Conservation (phyloP, 2,113 vertebrate species). For the Aspidoscelis tigris region DNA sequence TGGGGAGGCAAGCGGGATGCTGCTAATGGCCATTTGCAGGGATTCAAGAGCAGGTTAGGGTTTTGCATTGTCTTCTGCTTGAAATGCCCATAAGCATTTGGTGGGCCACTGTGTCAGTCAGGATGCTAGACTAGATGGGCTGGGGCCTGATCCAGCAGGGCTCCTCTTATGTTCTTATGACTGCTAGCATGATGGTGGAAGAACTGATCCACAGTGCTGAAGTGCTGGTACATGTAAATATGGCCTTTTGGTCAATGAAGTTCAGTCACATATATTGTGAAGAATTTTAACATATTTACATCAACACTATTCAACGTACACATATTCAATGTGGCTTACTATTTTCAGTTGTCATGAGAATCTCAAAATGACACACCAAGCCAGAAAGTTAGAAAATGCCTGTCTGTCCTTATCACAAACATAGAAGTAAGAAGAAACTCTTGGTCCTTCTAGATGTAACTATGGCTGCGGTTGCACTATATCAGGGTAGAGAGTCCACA, state of each 20-base stretch:
- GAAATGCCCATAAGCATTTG: too few species aligned
- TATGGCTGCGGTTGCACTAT: neutral
- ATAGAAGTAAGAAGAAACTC: neutral
- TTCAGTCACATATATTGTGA: neutral
- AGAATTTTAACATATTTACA: neutral
- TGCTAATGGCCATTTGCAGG: too few species aligned
- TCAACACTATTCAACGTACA: neutral
- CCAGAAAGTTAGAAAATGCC: neutral
- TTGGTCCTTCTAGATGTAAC: neutral
- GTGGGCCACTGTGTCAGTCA: too few species aligned
- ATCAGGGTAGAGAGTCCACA: too few species aligned
- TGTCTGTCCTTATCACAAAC: neutral
- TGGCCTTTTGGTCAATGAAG: neutral
- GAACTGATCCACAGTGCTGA: too few species aligned
- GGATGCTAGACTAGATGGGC: too few species aligned
- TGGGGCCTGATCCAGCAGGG: too few species aligned
- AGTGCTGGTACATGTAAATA: neutral
- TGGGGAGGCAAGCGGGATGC: too few species aligned
- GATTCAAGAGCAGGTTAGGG: too few species aligned
- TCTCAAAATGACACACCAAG: neutral
- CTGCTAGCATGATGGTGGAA: too few species aligned
- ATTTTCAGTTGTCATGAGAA: neutral
- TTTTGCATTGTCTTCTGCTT: too few species aligned
- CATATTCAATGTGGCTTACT: neutral
- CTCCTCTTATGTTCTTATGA: too few species aligned